These are phyloP conservation scores for Neoniphon sammara DNA, from an alignment of 2,797 vertebrate species.

Conservation along the genomic window DNA sequence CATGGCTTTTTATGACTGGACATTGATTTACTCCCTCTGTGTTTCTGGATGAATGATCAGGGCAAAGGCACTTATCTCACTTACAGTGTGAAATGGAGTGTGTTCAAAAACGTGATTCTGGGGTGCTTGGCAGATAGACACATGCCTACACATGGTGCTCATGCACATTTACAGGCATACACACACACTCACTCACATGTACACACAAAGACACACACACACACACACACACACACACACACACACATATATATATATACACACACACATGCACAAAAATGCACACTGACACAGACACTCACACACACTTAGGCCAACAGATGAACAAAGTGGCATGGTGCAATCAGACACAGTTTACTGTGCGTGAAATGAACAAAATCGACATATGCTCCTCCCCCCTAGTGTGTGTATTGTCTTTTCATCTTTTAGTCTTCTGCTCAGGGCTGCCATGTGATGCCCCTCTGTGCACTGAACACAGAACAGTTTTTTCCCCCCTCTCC, in stretches of 20 bases:
- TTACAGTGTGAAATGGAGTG: conserved; percentile 71
- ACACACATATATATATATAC: too few relatives aligned
- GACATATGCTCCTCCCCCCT: conserved; percentile 49
- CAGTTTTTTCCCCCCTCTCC: conserved; percentile 7
- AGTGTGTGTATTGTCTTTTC: conserved; percentile 13
- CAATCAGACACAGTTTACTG: conserved; percentile 62
- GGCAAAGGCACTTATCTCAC: conserved; percentile 65
- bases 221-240: conserved; percentile 11
- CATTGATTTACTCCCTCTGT: conserved; percentile 65
- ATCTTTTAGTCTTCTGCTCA: conserved; percentile 34
- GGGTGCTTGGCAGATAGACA: conserved; percentile 31
- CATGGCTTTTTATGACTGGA: conserved; percentile 43
- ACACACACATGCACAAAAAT: too few relatives aligned
- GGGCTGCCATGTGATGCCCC: conserved; percentile 31
- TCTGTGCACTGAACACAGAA: conserved; percentile 14
- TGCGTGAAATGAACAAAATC: conserved; percentile 62
- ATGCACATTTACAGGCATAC: conserved; percentile 23
- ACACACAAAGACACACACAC: not conserved
- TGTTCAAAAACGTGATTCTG: conserved; percentile 57
- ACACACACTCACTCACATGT: too few relatives aligned
- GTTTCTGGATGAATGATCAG: conserved; percentile 58
- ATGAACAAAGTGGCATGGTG: conserved; percentile 37
- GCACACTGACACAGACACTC: not conserved
- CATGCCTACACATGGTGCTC: conserved; percentile 12
- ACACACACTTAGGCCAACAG: conserved; percentile 49